Base-by-base conservation (phyloP, 2,888 invertebrate species). In the Yponomeuta cagnagella region DNA sequence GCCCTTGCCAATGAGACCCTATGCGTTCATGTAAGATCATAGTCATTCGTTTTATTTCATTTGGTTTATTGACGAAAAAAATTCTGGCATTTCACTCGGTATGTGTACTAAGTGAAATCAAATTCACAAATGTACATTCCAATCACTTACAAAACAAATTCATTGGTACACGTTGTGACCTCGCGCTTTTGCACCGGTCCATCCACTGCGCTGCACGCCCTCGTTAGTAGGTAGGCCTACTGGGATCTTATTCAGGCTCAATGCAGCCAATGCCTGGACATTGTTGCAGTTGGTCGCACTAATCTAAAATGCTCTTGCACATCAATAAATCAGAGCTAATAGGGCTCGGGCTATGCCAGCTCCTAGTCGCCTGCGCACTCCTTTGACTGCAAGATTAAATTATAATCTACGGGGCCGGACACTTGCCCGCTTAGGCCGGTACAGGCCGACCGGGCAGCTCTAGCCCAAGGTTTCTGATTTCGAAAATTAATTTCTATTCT, bases 261-360 rank as follows among this genome's bases (percentile, higher is more conserved):
- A 15, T 58, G 52, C 52, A 5, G 15, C 12, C 12, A 15, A 23
- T 65, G 30, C 12, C 31, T 30, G 31, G 33, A 37, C 67, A 43
- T 48, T 48, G 30, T 48, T 68, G 52, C n/a, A 48, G 52, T 31
- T 63, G 43, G 33, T n/a, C 9, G 69, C 37, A 12, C 69, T 72
- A 72, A 70, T 72, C 72, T 67, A 70, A 70, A 70, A 72, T 72
- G 70, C 72, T 70, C 70, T 70, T 72, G 70, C 48, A 30, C 68
- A 64, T 72, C 72, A 65, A 70, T 72, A 72, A 70, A 72, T 72
- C 72, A 72, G 65, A 63, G 68, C 31, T 68, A 63, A 67, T 70
- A 48, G 68, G 68, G 43, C 58, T 37, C 23, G 70, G 69, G 70
- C 70, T 70, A 70, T 70, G 70, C 68, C 52, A 52, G 43, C 15